Percentiles rank a stretch among this genome's conserved stretches.
phyloP scores from a whole-genome alignment of 2,113 vertebrate genomes.

The Callopanchax toddi region DNA sequence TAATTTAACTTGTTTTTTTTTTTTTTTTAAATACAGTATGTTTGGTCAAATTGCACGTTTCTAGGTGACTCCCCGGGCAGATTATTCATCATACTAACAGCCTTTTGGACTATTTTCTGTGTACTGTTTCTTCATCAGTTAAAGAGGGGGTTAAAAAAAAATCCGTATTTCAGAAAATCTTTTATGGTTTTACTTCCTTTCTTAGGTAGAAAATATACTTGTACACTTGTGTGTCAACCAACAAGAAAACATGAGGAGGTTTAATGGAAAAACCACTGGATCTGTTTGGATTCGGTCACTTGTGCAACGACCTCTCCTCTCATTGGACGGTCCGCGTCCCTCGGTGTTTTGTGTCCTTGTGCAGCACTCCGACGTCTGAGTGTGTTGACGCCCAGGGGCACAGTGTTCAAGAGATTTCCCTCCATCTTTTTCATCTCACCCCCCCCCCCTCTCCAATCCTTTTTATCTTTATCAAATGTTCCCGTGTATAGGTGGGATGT shows the following conservation, averaged over 20 bases:
- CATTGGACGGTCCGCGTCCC: slow-evolving; percentile 67
- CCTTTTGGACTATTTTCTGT: slow-evolving; percentile 83
- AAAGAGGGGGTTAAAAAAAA: slow-evolving; percentile 26
- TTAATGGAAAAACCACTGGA: slow-evolving; percentile 36
- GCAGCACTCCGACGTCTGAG: slow-evolving; percentile 59
- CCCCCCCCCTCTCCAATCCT: slow-evolving; percentile 9
- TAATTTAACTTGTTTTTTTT: slow-evolving; percentile 59
- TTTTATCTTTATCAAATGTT: slow-evolving; percentile 57
- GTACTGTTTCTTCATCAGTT: slow-evolving; percentile 90
- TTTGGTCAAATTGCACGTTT: slow-evolving; percentile 84
- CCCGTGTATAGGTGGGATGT: slow-evolving; percentile 73
- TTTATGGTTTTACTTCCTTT: slow-evolving; percentile 63
- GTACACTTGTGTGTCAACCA: slow-evolving; percentile 57
- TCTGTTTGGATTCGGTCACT: slow-evolving; percentile 60
- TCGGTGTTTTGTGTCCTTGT: slow-evolving; percentile 66
- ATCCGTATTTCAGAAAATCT: slow-evolving; percentile 60
- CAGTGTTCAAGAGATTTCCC: slow-evolving; percentile 64
- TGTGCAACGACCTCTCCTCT: slow-evolving; percentile 62
- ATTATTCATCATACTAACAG: slow-evolving; percentile 79
- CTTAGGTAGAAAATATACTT: slow-evolving; percentile 57
- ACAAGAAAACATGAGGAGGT: slow-evolving; percentile 53
- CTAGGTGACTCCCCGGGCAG: slow-evolving; percentile 81
- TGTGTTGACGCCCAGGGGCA: slow-evolving; percentile 66
- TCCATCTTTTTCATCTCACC: slow-evolving; percentile 18
- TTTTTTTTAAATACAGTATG: too few species aligned